Percentiles rank a stretch among this genome's conserved stretches.
These are phyloP conservation scores for Cistogaster globosa DNA, from an alignment of 2,888 invertebrate genomes.

Conservation along the genomic window DNA sequence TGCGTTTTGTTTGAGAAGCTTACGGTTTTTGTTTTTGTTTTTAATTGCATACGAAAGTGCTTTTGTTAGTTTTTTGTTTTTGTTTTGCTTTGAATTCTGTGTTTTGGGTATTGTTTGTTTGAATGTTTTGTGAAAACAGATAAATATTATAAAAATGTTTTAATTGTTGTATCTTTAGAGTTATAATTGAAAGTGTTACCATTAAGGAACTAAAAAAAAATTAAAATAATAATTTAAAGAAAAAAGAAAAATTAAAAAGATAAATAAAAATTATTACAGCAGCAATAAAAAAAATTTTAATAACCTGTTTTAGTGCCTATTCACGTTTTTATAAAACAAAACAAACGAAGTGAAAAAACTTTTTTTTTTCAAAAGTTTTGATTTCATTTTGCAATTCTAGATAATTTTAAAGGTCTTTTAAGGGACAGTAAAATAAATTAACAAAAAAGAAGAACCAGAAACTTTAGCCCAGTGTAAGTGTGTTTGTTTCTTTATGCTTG, in stretches of 20 bases:
- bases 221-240: conserved; percentile 21
- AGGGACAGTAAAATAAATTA: conserved; percentile 3
- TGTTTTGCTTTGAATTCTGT: conserved; percentile 13
- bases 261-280: conserved; percentile 44
- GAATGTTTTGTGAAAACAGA: conserved; percentile 28
- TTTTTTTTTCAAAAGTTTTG: conserved; percentile 43
- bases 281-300: conserved; percentile 43
- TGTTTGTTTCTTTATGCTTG: background rate
- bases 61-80: background rate
- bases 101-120: conserved; percentile 8
- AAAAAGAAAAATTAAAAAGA: conserved; percentile 28
- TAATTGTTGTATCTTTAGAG: conserved; percentile 51
- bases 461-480: conserved; percentile 50
- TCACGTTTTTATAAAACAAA: conserved; percentile 18
- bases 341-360: background rate
- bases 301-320: conserved; percentile 70
- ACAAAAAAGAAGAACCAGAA: conserved; percentile 4
- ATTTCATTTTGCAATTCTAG: conserved; percentile 57
- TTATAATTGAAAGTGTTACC: conserved; percentile 65
- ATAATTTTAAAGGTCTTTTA: conserved; percentile 41
- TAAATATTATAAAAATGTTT: conserved; percentile 43
- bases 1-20: conserved; percentile 27
- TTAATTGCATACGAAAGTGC: conserved; percentile 33
- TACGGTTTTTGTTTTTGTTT: conserved; percentile 20
- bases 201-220: background rate